phyloP scores from a whole-genome alignment of 1,140 invertebrate species.

The Zaprionus vittiger region DNA sequence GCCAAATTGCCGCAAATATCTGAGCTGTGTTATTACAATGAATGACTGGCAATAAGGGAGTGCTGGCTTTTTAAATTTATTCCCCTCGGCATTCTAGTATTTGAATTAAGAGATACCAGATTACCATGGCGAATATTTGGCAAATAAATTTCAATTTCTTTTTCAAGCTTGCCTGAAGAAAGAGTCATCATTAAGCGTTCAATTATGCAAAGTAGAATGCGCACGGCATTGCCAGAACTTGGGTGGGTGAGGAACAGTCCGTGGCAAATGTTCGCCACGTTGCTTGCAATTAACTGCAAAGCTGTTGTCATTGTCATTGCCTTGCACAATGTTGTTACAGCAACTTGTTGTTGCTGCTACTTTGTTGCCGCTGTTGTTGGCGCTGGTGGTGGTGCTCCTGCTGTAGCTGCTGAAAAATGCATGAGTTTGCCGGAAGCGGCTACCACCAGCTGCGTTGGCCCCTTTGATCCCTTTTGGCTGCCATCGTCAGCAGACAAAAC shows the following conservation, averaged over 20 bases:
- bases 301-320: slow-evolving; percentile 64
- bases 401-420: slow-evolving; percentile 66
- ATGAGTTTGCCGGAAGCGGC: slow-evolving; percentile 63
- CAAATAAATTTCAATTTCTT: slow-evolving; percentile 1
- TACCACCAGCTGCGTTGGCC: slow-evolving; percentile 62
- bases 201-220: slow-evolving; percentile 51
- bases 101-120: neutral
- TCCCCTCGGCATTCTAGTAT: neutral
- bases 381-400: neutral
- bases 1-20: neutral
- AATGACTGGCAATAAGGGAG: slow-evolving; percentile 5
- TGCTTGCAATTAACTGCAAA: slow-evolving; percentile 67
- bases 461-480: slow-evolving; percentile 45
- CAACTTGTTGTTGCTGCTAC: slow-evolving; percentile 39
- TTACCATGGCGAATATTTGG: neutral
- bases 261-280: slow-evolving; percentile 48
- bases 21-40: slow-evolving; percentile 18
- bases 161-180: neutral
- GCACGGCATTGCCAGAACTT: slow-evolving; percentile 17
- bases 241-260: neutral
- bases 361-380: slow-evolving; percentile 42
- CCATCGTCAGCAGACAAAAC: slow-evolving; percentile 47
- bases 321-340: slow-evolving; percentile 47
- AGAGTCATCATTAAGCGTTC: slow-evolving; percentile 43
- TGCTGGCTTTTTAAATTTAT: neutral